A percentile compares a stretch with the other conserved stretches of the same genome.
These are phyloP conservation scores for Eleginops maclovinus DNA, from an alignment of 2,113 vertebrate genomes.

Conservation along the genomic window DNA sequence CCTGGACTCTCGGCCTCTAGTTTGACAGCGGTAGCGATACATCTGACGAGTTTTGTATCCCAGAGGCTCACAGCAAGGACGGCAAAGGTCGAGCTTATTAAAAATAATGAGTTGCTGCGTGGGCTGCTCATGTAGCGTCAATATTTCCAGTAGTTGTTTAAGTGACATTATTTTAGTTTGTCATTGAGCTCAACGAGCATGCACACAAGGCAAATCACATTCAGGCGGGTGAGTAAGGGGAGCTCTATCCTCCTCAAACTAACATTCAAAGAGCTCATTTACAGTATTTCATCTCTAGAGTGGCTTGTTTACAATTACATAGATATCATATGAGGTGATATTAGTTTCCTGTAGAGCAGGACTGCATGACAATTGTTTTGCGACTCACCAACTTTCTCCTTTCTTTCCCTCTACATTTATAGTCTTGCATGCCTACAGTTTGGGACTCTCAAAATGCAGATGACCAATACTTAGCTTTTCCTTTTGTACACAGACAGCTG, in stretches of 20 bases:
- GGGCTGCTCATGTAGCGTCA: not conserved
- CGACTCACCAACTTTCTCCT: too few species aligned
- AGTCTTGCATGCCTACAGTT: not conserved
- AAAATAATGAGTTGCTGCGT: conserved; percentile 40
- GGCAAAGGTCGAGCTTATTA: conserved; percentile 44
- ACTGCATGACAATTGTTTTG: not conserved
- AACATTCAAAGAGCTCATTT: not conserved
- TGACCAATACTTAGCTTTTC: too few species aligned
- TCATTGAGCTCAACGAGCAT: conserved; percentile 1
- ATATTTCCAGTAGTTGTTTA: not conserved
- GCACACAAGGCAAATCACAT: not conserved
- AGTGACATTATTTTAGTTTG: not conserved
- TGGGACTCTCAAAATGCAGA: not conserved
- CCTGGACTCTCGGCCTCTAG: conserved; percentile 45
- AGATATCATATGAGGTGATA: not conserved
- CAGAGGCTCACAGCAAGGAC: not conserved
- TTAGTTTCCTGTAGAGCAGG: not conserved
- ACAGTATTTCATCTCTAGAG: not conserved
- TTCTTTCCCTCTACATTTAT: not conserved
- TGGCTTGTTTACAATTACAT: not conserved
- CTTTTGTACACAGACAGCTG: not conserved
- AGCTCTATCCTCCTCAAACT: not conserved
- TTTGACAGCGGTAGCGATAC: conserved; percentile 29
- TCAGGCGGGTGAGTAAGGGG: not conserved
- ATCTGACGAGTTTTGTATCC: not conserved